These are phyloP conservation scores for Trisateles emortualis DNA, from an alignment of 2,888 invertebrate genomes.

Conservation along the genomic window DNA sequence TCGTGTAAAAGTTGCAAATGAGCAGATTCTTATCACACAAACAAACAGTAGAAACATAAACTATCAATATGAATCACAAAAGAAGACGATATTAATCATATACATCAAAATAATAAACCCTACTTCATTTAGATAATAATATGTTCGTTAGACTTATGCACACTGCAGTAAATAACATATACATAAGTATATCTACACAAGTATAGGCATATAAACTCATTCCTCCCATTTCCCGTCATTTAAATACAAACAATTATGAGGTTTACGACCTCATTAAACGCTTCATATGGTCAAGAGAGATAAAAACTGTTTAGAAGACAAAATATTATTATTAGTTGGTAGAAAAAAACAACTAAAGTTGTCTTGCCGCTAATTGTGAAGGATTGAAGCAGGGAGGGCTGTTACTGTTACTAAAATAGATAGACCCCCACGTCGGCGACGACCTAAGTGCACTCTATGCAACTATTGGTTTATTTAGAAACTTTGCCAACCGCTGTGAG, in stretches of 20 bases:
- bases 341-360: slow-evolving; percentile 14
- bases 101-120: not conserved
- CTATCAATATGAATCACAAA: not conserved
- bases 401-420: slow-evolving; percentile 54
- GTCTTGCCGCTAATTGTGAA: slow-evolving; percentile 50
- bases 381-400: slow-evolving; percentile 33
- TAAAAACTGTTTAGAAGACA: slow-evolving; percentile 25
- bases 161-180: not conserved
- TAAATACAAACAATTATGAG: slow-evolving; percentile 39
- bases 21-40: slow-evolving; percentile 10
- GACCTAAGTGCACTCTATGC: slow-evolving; percentile 36
- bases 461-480: slow-evolving; percentile 38
- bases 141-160: not conserved
- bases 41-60: not conserved
- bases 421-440: slow-evolving; percentile 48
- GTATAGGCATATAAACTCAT: not conserved
- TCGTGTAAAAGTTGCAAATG: too few relatives aligned
- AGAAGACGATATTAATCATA: not conserved
- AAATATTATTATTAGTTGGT: slow-evolving; percentile 14
- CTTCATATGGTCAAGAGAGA: slow-evolving; percentile 39
- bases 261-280: slow-evolving; percentile 45
- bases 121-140: not conserved
- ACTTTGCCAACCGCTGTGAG: slow-evolving; percentile 25
- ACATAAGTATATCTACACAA: not conserved
- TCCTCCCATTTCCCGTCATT: slow-evolving; percentile 29